Conservation (phyloP, 2,113 vertebrate genomes). For the Neogobius melanostomus region DNA sequence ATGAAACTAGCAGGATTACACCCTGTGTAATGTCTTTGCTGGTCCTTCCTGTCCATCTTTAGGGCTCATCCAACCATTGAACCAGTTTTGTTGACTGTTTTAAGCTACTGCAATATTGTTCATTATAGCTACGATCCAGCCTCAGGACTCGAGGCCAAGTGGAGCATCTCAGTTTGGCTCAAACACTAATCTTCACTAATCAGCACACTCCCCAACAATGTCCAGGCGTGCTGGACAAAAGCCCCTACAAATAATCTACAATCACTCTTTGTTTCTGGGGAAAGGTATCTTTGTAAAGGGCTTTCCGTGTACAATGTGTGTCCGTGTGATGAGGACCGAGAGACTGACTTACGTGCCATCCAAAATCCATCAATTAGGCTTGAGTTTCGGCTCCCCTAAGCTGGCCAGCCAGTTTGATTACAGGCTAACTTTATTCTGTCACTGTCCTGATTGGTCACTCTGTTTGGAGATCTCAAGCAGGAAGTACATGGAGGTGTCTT, state of each 20-base stretch:
- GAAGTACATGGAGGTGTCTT: constrained; percentile 8
- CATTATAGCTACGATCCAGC: constrained; percentile 11
- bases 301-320: constrained; percentile 33
- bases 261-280: constrained; percentile 58
- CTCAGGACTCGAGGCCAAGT: constrained; percentile 42
- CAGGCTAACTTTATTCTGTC: constrained; percentile 34
- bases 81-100: constrained; percentile 19
- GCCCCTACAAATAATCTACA: constrained; percentile 31
- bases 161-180: constrained; percentile 49
- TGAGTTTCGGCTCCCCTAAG: constrained; percentile 45
- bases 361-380: constrained; percentile 62
- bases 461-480: constrained; percentile 24
- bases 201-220: constrained; percentile 55
- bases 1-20: constrained; percentile 57
- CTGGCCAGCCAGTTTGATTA: constrained; percentile 40
- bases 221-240: constrained; percentile 23
- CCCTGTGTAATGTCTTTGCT: constrained; percentile 7
- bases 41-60: constrained; percentile 3
- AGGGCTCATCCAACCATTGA: neutral
- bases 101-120: constrained; percentile 10
- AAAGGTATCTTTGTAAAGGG: constrained; percentile 50
- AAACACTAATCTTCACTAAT: constrained; percentile 69
- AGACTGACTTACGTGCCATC: constrained; percentile 44
- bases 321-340: constrained; percentile 20
- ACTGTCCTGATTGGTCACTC: constrained; percentile 29